Conservation (phyloP, 2,113 vertebrate genomes). For the Halichoeres trimaculatus region DNA sequence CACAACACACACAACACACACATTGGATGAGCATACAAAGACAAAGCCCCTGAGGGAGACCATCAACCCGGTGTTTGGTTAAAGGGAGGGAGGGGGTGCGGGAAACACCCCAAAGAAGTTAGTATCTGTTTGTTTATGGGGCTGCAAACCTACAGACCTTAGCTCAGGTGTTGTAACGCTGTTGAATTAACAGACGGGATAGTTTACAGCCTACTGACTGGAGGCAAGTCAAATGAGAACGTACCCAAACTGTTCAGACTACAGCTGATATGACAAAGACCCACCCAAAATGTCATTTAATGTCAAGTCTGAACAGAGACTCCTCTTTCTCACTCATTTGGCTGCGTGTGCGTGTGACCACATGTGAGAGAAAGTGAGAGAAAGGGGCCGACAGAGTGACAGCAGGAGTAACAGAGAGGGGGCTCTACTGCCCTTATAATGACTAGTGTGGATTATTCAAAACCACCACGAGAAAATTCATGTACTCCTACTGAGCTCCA, state of each 20-base stretch:
- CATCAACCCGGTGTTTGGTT: slow-evolving; percentile 36
- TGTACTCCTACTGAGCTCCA: slow-evolving; percentile 67
- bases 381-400: slow-evolving; percentile 48
- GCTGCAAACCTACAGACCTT: neutral
- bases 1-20: slow-evolving; percentile 36
- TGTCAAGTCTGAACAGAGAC: slow-evolving; percentile 7
- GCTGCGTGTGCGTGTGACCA: slow-evolving; percentile 16
- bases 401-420: slow-evolving; percentile 64
- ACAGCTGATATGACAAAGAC: neutral
- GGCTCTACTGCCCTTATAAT: slow-evolving; percentile 69
- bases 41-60: slow-evolving; percentile 30
- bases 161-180: neutral
- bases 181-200: neutral
- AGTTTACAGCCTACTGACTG: slow-evolving; percentile 9
- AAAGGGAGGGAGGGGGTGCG: slow-evolving; percentile 11
- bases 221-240: neutral
- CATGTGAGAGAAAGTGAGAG: slow-evolving; percentile 41
- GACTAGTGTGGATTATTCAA: slow-evolving; percentile 73
- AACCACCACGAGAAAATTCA: slow-evolving; percentile 66
- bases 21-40: slow-evolving; percentile 16
- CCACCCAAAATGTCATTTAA: slow-evolving; percentile 5
- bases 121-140: slow-evolving; percentile 20
- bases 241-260: neutral
- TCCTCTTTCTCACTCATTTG: slow-evolving; percentile 11
- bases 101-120: neutral